A percentile compares a stretch with the other conserved stretches of the same genome.
Conservation (phyloP, 2,797 vertebrate species). For the Chrosomus eos region DNA sequence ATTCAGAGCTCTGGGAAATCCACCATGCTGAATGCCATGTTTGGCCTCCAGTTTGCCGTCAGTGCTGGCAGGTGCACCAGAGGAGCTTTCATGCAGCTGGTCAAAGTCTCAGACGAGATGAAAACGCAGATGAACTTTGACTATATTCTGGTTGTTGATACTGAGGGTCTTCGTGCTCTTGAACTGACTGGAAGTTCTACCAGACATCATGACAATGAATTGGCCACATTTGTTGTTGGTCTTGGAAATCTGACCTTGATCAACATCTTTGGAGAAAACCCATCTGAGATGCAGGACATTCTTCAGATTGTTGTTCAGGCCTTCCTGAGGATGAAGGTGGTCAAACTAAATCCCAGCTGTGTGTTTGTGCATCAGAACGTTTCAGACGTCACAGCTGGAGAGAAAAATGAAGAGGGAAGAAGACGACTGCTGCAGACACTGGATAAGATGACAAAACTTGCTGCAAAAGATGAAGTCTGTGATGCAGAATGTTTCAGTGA, state of each 20-base stretch:
- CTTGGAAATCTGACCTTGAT: constrained; percentile 1
- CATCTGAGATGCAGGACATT: constrained; percentile 76
- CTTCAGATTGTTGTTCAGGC: constrained; percentile 75
- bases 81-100: background rate
- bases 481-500: constrained; percentile 40
- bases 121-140: constrained; percentile 50
- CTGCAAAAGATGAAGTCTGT: constrained; percentile 67
- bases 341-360: constrained; percentile 67
- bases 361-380: constrained; percentile 58
- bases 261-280: constrained; percentile 56
- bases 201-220: constrained; percentile 59
- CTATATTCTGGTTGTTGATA: constrained; percentile 75
- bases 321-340: constrained; percentile 77
- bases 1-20: background rate
- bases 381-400: constrained; percentile 62
- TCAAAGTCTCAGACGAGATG: background rate
- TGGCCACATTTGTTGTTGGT: constrained; percentile 10
- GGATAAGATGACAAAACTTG: constrained; percentile 73
- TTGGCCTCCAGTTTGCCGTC: constrained; percentile 1
- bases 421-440: constrained; percentile 72
- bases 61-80: constrained; percentile 1
- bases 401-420: constrained; percentile 59
- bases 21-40: background rate
- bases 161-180: constrained; percentile 71
- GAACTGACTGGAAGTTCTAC: constrained; percentile 66